These are phyloP conservation scores for Boloria euphrosyne DNA, from an alignment of 2,888 invertebrate species.

Conservation along the genomic window DNA sequence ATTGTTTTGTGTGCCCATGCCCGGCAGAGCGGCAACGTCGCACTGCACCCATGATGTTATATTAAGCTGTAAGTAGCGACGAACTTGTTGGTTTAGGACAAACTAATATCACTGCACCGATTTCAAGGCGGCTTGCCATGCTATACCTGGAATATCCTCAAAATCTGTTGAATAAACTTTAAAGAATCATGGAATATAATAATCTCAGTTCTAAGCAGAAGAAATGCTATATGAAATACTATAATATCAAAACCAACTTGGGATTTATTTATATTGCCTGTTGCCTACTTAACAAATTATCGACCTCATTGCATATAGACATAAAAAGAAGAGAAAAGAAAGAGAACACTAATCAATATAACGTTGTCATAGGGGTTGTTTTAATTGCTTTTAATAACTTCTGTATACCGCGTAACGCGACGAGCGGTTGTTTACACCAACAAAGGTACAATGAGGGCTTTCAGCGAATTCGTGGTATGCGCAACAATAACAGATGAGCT, in stretches of 20 bases:
- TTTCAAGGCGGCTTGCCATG: conserved; percentile 23
- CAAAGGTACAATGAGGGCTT: conserved; percentile 59
- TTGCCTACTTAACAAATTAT: neutral
- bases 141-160: conserved; percentile 11
- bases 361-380: conserved; percentile 10
- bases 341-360: conserved; percentile 15
- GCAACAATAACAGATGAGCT: conserved; percentile 63
- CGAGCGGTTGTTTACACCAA: conserved; percentile 49
- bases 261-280: neutral
- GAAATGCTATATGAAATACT: no score
- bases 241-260: no score
- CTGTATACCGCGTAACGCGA: conserved; percentile 13
- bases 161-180: conserved; percentile 17
- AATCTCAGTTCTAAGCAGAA: neutral
- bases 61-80: conserved; percentile 35
- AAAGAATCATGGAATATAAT: neutral
- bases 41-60: conserved; percentile 35
- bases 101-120: conserved; percentile 38
- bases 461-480: conserved; percentile 52
- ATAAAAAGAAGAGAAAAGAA: neutral
- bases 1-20: conserved; percentile 28
- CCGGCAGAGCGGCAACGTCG: conserved; percentile 67
- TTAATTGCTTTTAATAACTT: conserved; percentile 26
- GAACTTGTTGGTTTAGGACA: conserved; percentile 40
- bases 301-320: neutral